Evolutionary conservation across 2,888 invertebrate genomes (phyloP), one percentile per base, ranked within the genome.

Genomic region (Aproaerema taeniolella): DNA sequence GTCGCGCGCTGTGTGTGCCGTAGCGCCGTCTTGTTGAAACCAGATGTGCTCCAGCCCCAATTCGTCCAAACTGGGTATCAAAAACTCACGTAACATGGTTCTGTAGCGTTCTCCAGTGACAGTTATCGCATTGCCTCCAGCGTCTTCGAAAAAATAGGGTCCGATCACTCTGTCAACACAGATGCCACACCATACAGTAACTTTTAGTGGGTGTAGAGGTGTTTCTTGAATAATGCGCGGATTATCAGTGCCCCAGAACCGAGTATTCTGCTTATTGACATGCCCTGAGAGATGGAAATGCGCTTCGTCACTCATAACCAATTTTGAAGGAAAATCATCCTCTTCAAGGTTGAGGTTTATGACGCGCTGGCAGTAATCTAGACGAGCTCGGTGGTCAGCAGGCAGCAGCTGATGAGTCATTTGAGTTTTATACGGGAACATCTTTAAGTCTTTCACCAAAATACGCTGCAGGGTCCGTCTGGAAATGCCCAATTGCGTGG

Each of bases 241-340:
- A 9, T 41, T 41, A 2, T 26, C 11, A 26, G 41, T 31, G 7
- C 33, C 34, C 42, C 43, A 46, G 9, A 42, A 40, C 6, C 45
- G 42, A 31, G 25, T 24, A 40, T 45, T 42, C 51, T 67, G 56
- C 41, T 52, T 52, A 55, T 64, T 70, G 55, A 59, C 66, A 52
- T 30, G 32, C 10, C 41, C 44, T 5, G 6, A 8, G 10, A 28
- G 28, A 28, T 28, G 28, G 28, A 28, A 28, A 28, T 28, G 36
- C 37, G 42, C 44, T 15, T 42, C 34, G 41, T 42, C 45, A 38
- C 38, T 41, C 8, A 37, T 36, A 28, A 37, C 30, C 15, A 30
- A 30, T 30, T 37, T 37, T 30, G 37, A 37, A 30, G 20, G 12
- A 37, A 37, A 30, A 29, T 29, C 30, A 17, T 37, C 11, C 17